Percentiles rank a stretch among this genome's conserved stretches.
These are phyloP conservation scores for Polyommatus icarus DNA, from an alignment of 2,888 invertebrate genomes.

Conservation along the genomic window DNA sequence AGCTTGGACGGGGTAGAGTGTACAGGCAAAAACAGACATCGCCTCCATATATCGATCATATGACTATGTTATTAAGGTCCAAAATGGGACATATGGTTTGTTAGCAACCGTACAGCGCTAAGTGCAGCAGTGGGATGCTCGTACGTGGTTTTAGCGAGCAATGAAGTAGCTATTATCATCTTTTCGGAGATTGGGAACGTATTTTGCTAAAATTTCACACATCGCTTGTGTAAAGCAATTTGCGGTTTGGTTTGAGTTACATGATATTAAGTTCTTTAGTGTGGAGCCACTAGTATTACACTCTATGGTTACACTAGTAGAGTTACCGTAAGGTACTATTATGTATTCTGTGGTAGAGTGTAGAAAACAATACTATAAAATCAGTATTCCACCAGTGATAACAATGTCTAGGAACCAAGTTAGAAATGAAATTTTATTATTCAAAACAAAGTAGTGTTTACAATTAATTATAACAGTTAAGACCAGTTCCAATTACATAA, in stretches of 20 bases:
- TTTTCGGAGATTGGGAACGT: constrained; percentile 35
- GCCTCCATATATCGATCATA: not conserved
- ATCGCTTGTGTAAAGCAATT: constrained; percentile 14
- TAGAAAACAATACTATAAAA: too few relatives aligned
- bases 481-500: too few relatives aligned
- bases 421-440: too few relatives aligned
- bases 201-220: constrained; percentile 25
- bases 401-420: too few relatives aligned
- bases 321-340: too few relatives aligned
- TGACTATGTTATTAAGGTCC: not conserved
- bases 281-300: not conserved
- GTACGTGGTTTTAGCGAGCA: constrained; percentile 19
- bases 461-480: too few relatives aligned
- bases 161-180: constrained; percentile 37
- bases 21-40: constrained; percentile 24
- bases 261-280: not conserved
- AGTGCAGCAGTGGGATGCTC: constrained; percentile 39
- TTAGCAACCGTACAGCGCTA: constrained; percentile 39
- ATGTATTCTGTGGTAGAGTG: too few relatives aligned
- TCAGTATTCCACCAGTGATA: too few relatives aligned
- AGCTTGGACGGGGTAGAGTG: constrained; percentile 38
- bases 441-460: too few relatives aligned
- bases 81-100: not conserved
- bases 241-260: not conserved
- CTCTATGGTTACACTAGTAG: too few relatives aligned